Conservation (phyloP, 2,113 vertebrate genomes). For the Phrynosoma blainvillii region DNA sequence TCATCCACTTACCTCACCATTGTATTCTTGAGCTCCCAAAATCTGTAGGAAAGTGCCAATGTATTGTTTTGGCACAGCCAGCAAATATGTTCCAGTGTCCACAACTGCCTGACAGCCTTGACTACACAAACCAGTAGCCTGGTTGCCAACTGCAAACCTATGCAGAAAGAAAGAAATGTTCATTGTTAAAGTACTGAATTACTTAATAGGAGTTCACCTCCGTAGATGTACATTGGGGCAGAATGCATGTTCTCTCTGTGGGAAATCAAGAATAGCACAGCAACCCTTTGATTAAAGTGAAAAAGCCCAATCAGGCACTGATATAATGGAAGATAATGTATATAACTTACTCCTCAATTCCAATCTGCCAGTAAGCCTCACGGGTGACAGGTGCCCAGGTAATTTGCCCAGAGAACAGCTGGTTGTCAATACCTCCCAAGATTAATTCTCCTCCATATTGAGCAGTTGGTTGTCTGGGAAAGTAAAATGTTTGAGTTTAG, state of each 20-base stretch:
- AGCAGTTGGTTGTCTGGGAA: slow-evolving; percentile 60
- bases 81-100: slow-evolving; percentile 69
- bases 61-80: slow-evolving; percentile 66
- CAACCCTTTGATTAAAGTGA: not conserved
- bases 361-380: slow-evolving; percentile 74
- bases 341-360: slow-evolving; percentile 66
- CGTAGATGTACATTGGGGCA: not conserved
- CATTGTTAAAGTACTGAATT: not conserved
- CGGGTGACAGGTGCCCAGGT: slow-evolving; percentile 66
- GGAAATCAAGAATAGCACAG: not conserved
- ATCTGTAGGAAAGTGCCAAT: slow-evolving; percentile 44
- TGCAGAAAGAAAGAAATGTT: rapidly evolving
- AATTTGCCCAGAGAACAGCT: slow-evolving; percentile 62
- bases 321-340: not conserved
- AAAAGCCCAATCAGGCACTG: rapidly evolving
- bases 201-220: too few relatives aligned
- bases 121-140: slow-evolving; percentile 53
- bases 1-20: slow-evolving; percentile 57
- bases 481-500: not conserved
- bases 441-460: slow-evolving; percentile 70
- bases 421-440: slow-evolving; percentile 60
- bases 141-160: slow-evolving; percentile 69
- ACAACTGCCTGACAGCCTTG: slow-evolving; percentile 72
- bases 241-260: too few relatives aligned
- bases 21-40: slow-evolving; percentile 61